These are phyloP conservation scores for Nomada hirtipes DNA, from an alignment of 2,888 invertebrate species.

Conservation along the genomic window DNA sequence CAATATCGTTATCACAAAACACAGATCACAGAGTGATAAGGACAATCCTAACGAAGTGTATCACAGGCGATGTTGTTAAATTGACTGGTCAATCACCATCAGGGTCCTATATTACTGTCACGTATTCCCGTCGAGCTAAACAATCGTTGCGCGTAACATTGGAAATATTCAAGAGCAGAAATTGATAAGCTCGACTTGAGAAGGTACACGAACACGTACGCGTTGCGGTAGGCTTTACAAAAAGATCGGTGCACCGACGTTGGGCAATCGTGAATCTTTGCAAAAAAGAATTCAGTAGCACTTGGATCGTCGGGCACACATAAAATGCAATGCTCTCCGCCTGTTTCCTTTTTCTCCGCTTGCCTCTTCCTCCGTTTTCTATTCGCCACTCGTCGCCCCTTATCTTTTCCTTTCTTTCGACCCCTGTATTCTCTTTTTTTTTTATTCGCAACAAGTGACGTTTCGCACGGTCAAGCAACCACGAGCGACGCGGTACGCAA, in stretches of 20 bases:
- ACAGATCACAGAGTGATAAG: constrained; percentile 42
- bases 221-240: constrained; percentile 1
- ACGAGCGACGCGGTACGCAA: constrained; percentile 17
- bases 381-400: neutral
- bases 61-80: constrained; percentile 19
- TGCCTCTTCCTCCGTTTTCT: neutral
- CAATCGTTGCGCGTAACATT: constrained; percentile 21
- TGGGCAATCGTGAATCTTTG: neutral
- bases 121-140: neutral
- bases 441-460: neutral
- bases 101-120: neutral
- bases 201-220: neutral
- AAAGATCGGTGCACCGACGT: constrained; percentile 19
- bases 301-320: constrained; percentile 4
- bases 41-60: constrained; percentile 8
- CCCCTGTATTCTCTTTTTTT: neutral
- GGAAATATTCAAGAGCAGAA: neutral
- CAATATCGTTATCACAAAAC: constrained; percentile 46
- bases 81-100: neutral
- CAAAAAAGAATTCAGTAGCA: constrained; percentile 1
- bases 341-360: neutral
- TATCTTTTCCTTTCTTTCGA: neutral
- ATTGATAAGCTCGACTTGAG: constrained; percentile 13
- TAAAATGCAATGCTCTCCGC: neutral
- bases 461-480: neutral